phyloP scores from a whole-genome alignment of 2,113 vertebrate species.

The Stercorarius parasiticus region DNA sequence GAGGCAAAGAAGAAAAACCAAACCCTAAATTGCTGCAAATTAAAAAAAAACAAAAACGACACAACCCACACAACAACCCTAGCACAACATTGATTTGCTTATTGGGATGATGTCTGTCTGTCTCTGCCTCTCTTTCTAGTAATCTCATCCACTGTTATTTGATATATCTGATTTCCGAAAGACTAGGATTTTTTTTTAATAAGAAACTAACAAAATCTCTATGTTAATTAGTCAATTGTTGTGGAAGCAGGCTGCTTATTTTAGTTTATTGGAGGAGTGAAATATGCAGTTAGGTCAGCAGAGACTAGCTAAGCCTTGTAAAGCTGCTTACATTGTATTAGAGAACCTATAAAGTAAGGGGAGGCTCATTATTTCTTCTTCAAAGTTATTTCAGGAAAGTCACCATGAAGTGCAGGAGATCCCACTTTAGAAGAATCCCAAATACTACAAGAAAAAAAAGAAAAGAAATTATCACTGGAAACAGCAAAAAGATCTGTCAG shows the following conservation, averaged over 20 bases:
- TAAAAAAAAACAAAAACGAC: not conserved
- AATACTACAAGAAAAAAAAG: not conserved
- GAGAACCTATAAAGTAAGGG: constrained; percentile 67
- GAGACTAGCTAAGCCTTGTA: constrained; percentile 63
- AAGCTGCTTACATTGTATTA: constrained; percentile 77
- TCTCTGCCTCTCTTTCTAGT: not conserved
- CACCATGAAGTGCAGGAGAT: constrained; percentile 34
- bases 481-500: not conserved
- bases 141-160: not conserved
- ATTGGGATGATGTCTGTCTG: not conserved
- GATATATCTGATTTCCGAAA: not conserved
- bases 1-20: not conserved
- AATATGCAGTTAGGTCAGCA: constrained; percentile 63
- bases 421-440: constrained; percentile 20
- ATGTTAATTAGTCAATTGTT: constrained; percentile 31
- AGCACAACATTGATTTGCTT: not conserved
- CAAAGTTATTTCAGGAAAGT: constrained; percentile 75
- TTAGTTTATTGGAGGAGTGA: constrained; percentile 64
- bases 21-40: not conserved
- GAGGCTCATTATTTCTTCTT: constrained; percentile 60
- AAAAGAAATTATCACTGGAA: not conserved
- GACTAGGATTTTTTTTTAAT: not conserved
- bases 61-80: not conserved
- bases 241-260: constrained; percentile 35
- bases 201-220: not conserved